Conservation (phyloP, 2,113 vertebrate species). For the Cisticola juncidis region DNA sequence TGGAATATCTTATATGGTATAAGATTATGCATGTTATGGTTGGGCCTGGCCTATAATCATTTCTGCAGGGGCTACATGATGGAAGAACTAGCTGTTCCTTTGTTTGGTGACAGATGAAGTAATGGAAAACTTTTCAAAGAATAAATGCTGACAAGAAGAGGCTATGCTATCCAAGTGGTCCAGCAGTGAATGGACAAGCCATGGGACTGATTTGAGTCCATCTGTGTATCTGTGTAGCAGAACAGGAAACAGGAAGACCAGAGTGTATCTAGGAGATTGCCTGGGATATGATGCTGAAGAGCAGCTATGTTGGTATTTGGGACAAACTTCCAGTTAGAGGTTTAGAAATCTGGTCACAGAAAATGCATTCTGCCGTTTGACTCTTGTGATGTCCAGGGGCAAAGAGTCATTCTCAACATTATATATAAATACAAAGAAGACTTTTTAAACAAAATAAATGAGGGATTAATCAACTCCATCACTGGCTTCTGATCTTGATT, state of each 20-base stretch:
- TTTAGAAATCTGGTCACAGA: background rate
- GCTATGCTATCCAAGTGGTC: background rate
- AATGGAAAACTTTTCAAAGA: background rate
- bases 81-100: background rate
- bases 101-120: background rate
- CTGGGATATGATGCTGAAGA: background rate
- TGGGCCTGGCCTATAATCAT: background rate
- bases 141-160: background rate
- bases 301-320: background rate
- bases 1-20: background rate
- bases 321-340: background rate
- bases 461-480: background rate
- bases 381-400: background rate
- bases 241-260: background rate
- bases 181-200: background rate
- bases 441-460: background rate
- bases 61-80: background rate
- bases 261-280: background rate
- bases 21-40: background rate
- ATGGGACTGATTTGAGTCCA: background rate
- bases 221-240: background rate
- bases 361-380: background rate
- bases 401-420: background rate
- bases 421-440: background rate
- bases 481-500: background rate